Conservation (phyloP, 2,113 vertebrate species). For the Otocyon megalotis region DNA sequence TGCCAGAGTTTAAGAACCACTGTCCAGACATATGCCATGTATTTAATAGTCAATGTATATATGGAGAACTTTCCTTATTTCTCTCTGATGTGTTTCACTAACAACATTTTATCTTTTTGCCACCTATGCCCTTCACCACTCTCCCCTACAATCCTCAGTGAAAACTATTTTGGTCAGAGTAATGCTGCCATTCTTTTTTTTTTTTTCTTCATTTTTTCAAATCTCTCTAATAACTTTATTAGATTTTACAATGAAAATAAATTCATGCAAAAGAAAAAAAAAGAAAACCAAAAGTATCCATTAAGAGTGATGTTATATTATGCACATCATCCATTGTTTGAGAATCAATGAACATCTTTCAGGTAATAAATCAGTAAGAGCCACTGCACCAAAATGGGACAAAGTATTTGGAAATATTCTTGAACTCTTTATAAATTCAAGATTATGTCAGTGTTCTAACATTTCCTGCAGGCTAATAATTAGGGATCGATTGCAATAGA, state of each 20-base stretch:
- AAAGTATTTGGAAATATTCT: not conserved
- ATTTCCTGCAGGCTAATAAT: not conserved
- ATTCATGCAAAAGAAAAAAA: not conserved
- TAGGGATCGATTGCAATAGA: not conserved
- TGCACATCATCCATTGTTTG: not conserved
- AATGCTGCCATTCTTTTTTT: not conserved
- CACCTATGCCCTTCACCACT: not conserved
- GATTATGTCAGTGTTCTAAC: not conserved
- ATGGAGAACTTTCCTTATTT: not conserved
- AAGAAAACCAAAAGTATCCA: not conserved
- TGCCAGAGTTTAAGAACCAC: not conserved
- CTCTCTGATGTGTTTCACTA: not conserved
- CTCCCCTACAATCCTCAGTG: not conserved
- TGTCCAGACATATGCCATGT: not conserved
- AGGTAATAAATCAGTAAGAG: not conserved
- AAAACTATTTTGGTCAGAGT: not conserved
- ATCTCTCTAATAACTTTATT: not conserved
- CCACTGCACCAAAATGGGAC: not conserved
- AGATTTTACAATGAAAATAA: conserved; percentile 11
- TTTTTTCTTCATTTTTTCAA: not conserved
- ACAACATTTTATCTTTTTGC: not conserved
- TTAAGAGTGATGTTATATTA: not conserved
- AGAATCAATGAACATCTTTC: not conserved
- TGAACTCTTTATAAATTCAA: not conserved
- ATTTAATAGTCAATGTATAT: not conserved